Conservation (phyloP, 2,888 invertebrate genomes). For the Monoplex corrugatus region DNA sequence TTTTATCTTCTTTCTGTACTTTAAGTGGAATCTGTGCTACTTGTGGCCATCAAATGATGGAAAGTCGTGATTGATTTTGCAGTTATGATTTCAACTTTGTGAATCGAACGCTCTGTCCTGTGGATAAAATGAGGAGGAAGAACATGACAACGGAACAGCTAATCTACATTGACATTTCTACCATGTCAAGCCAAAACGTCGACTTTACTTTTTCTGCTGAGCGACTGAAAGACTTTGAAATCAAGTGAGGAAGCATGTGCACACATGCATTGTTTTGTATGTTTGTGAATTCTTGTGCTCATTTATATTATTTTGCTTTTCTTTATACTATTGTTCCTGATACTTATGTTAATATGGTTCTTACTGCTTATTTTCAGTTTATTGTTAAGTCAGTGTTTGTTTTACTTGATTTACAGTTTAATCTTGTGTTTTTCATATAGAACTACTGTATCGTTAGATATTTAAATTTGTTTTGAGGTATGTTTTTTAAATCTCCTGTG, state of each 20-base stretch:
- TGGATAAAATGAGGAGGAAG: conserved; percentile 61
- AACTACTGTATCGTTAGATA: not conserved
- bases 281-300: not conserved
- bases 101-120: conserved; percentile 80
- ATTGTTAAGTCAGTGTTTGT: not conserved
- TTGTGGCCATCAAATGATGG: no score
- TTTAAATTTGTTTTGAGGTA: not conserved
- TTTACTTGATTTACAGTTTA: not conserved
- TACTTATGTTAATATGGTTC: not conserved
- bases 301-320: not conserved
- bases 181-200: conserved; percentile 85
- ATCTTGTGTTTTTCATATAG: not conserved
- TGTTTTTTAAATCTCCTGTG: not conserved
- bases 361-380: no score
- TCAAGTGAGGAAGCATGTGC: conserved; percentile 70
- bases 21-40: no score
- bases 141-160: conserved; percentile 58
- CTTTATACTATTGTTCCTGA: no score
- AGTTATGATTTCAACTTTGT: conserved; percentile 74
- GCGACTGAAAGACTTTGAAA: conserved; percentile 85
- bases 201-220: conserved; percentile 85
- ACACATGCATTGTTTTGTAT: not conserved
- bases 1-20: no score
- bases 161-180: conserved; percentile 87
- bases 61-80: not conserved